phyloP scores from a whole-genome alignment of 2,888 invertebrate genomes.

The Drosophila mayaguana region DNA sequence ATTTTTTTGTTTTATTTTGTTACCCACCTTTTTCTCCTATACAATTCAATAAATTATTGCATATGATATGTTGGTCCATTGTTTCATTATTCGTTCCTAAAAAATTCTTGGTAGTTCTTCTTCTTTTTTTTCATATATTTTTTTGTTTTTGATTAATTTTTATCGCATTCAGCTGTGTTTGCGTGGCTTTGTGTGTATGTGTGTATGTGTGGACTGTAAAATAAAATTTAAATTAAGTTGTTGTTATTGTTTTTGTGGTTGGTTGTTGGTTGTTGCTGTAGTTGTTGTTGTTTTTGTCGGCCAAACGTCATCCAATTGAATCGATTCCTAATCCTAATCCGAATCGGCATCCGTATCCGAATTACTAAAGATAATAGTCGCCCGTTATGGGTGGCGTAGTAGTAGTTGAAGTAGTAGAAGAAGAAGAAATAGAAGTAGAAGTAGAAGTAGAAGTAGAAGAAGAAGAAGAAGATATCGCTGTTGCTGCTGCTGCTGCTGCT shows the following conservation, averaged over 20 bases:
- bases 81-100: constrained; percentile 83
- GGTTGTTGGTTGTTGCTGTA: constrained; percentile 3
- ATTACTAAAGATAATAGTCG: constrained; percentile 73
- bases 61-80: constrained; percentile 84
- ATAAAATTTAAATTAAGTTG: constrained; percentile 42
- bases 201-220: constrained; percentile 34
- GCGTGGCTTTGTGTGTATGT: constrained; percentile 14
- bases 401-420: not conserved
- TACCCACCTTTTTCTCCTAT: constrained; percentile 76
- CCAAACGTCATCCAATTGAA: constrained; percentile 59
- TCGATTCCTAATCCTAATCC: constrained; percentile 51
- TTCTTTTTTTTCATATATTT: constrained; percentile 23
- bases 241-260: constrained; percentile 20
- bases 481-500: constrained; percentile 36
- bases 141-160: constrained; percentile 12
- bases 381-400: constrained; percentile 57
- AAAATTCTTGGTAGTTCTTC: constrained; percentile 68
- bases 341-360: constrained; percentile 48
- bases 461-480: constrained; percentile 5
- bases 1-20: not conserved
- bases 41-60: constrained; percentile 83
- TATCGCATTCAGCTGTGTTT: constrained; percentile 22
- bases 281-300: constrained; percentile 41
- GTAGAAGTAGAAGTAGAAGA: constrained; percentile 39
- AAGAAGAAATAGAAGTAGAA: constrained; percentile 38